Base-by-base conservation (phyloP, 2,888 invertebrate species). In the Desoria tigrina region DNA sequence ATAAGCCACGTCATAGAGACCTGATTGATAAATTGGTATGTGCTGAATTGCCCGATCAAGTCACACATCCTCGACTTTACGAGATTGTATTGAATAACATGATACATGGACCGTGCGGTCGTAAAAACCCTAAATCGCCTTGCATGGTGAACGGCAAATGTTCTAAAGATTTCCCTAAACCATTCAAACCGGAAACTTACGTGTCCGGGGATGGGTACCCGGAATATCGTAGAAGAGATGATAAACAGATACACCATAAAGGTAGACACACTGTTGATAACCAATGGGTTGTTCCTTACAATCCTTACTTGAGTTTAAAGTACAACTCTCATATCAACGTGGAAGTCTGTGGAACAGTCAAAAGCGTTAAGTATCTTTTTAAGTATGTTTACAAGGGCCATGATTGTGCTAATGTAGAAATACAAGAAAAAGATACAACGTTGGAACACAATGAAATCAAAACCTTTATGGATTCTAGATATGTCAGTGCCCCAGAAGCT, bases 91-190 rank as follows among this genome's bases (percentile, higher is more conserved):
- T n/a, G 2, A 50, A 27, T 14, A 21, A 54, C 18, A 77, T 77
- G 4, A 76, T 79, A 62, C 78, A 81, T 75, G 78, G 79, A 60
- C 78, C 79, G 61, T 79, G 79, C 69, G 78, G 78, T 9, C 42
- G 21, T 4, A 24, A 62, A 6, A 78, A 78, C 56, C 63, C 64
- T 24, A 42, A 58, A 4, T 39, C 79, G 28, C 78, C 79, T 1
- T 82, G 81, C 74, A 81, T 81, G 81, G 65, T 65, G 18, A 71
- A 78, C 51, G 78, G 78, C 1, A 74, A 72, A 59, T 82, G 81
- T 74, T 70, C 76, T 1, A 82, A 82, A 72, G 71, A 72, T 9
- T 81, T 77, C 67, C 80, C 80, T n/a, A 77, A 78, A 63, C 65
- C 71, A 1, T 77, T 75, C 51, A 18, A 45, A 4, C 55, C 64